These are phyloP conservation scores for Drosophila jambulina DNA, from an alignment of 1,140 invertebrate species.

Conservation along the genomic window DNA sequence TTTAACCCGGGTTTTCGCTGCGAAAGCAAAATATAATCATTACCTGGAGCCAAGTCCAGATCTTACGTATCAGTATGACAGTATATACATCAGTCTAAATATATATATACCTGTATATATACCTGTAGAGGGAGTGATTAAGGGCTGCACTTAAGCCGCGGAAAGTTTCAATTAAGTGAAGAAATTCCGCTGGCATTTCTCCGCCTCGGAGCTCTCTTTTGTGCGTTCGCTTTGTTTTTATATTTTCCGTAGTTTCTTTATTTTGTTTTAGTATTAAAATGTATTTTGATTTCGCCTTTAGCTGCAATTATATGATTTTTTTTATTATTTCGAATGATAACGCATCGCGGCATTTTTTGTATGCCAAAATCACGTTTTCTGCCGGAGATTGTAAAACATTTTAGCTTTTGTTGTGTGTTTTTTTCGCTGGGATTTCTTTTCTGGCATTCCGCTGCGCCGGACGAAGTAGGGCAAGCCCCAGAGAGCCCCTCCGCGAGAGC, in stretches of 20 bases:
- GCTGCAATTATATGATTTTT: slow-evolving; percentile 25
- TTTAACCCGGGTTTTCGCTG: slow-evolving; percentile 9
- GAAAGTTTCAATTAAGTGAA: slow-evolving; percentile 25
- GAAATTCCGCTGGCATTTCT: slow-evolving; percentile 46
- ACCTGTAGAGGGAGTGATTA: not conserved
- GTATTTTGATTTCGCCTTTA: slow-evolving; percentile 12
- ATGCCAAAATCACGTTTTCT: slow-evolving; percentile 41
- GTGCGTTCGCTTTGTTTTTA: slow-evolving; percentile 20
- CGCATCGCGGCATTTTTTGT: slow-evolving; percentile 35
- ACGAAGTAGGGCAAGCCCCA: slow-evolving; percentile 30
- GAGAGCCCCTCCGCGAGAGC: slow-evolving; percentile 29
- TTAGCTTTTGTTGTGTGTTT: slow-evolving; percentile 3
- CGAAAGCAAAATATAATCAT: slow-evolving; percentile 38
- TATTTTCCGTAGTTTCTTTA: not conserved
- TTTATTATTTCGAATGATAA: slow-evolving; percentile 29
- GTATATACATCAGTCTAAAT: not conserved
- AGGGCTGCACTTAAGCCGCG: slow-evolving; percentile 8
- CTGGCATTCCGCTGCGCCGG: slow-evolving; percentile 23
- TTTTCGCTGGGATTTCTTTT: slow-evolving; percentile 31
- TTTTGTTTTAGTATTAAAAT: slow-evolving; percentile 11
- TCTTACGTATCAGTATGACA: not conserved
- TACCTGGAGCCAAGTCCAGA: slow-evolving; percentile 34
- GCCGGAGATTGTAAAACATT: slow-evolving; percentile 24
- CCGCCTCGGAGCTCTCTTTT: slow-evolving; percentile 11
- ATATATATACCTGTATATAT: not conserved